Conservation (phyloP, 35 echinoderm and acorn worm species). For the Holothuria glaberrima region DNA sequence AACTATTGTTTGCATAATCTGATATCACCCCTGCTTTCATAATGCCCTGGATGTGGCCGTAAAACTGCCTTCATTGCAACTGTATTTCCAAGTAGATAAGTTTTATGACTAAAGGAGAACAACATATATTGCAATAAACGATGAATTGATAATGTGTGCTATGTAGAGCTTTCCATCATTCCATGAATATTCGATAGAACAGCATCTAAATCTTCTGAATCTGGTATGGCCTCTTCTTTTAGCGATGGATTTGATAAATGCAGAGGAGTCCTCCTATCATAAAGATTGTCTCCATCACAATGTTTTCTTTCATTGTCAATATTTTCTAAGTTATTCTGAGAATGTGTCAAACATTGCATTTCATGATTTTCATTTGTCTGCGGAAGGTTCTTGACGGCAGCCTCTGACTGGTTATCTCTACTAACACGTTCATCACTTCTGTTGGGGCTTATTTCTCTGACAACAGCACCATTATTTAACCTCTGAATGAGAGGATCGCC, state of each 20-base stretch:
- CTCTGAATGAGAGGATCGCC: constrained; percentile 24
- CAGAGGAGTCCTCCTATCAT: not conserved
- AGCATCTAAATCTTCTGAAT: not conserved
- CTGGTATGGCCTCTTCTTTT: not conserved
- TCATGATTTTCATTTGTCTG: not conserved
- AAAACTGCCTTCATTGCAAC: no score
- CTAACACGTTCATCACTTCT: not conserved
- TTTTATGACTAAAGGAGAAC: no score
- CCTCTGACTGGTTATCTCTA: not conserved
- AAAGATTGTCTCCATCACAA: not conserved
- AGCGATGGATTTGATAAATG: not conserved
- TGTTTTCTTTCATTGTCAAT: not conserved
- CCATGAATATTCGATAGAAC: no score
- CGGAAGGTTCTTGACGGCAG: not conserved
- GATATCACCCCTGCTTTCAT: no score
- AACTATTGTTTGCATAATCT: no score
- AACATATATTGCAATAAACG: no score
- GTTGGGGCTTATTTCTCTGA: not conserved
- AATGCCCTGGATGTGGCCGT: no score
- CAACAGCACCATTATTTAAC: constrained; percentile 31
- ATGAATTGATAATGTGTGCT: no score
- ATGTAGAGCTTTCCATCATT: no score
- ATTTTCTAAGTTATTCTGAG: not conserved
- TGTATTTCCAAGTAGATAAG: no score
- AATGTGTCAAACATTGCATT: not conserved